These are phyloP conservation scores for Dendrocincla fuliginosa DNA, from an alignment of 2,797 vertebrate species.

Conservation along the genomic window DNA sequence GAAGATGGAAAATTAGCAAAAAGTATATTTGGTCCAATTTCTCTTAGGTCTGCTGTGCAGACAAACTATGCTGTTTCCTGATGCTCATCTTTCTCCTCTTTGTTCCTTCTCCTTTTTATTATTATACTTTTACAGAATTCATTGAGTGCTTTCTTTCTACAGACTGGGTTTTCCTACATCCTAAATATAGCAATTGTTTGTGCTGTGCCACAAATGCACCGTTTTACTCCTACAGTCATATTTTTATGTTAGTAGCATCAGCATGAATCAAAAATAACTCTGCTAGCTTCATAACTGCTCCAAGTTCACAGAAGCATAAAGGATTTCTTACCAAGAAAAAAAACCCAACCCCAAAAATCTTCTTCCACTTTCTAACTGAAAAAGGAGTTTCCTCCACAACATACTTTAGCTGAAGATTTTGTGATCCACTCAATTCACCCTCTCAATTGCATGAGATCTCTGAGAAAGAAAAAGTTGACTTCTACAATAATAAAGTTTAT, in stretches of 20 bases:
- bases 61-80: slow-evolving; percentile 3
- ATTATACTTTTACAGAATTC: neutral
- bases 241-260: neutral
- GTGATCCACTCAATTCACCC: neutral
- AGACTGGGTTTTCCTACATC: neutral
- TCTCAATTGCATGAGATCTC: neutral
- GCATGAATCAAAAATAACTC: neutral
- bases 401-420: neutral
- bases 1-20: neutral
- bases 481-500: neutral
- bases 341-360: neutral
- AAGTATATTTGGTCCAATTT: neutral
- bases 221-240: neutral
- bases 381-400: neutral
- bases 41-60: neutral
- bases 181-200: neutral
- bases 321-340: neutral
- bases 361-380: neutral
- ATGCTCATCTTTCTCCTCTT: neutral
- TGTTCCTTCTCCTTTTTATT: neutral
- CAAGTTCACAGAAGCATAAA: neutral
- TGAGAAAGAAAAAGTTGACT: neutral
- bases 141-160: neutral
- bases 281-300: neutral
- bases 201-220: neutral